Conservation (phyloP, 2,888 invertebrate species). For the Sepiola atlantica region DNA sequence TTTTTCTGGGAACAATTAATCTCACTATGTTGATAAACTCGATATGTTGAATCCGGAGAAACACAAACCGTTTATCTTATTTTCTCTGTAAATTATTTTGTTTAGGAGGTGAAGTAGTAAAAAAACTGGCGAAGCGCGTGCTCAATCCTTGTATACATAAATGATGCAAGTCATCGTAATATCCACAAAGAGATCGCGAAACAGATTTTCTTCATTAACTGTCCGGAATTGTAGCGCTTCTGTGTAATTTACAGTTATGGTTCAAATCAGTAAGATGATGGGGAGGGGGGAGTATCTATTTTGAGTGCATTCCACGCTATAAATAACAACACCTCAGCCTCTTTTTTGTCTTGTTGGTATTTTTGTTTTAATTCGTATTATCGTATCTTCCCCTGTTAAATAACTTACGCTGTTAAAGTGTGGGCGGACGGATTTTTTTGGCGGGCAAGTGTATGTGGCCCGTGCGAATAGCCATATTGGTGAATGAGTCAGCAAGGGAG, state of each 20-base stretch:
- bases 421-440: not conserved
- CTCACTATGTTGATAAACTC: not conserved
- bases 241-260: not conserved
- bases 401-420: not conserved
- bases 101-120: not conserved
- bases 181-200: not conserved
- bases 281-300: not conserved
- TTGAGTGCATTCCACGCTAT: constrained; percentile 4
- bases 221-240: constrained; percentile 16
- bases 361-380: no score
- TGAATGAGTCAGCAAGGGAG: not conserved
- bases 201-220: constrained; percentile 19
- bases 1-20: constrained; percentile 32
- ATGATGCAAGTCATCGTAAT: not conserved
- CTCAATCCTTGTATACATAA: not conserved
- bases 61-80: not conserved
- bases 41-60: not conserved
- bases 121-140: not conserved
- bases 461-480: not conserved
- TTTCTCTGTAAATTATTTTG: not conserved
- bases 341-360: not conserved
- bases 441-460: not conserved
- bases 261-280: not conserved
- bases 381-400: not conserved
- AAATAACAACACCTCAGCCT: not conserved